These are phyloP conservation scores for Gobius niger DNA, from an alignment of 2,113 vertebrate genomes.

Conservation along the genomic window DNA sequence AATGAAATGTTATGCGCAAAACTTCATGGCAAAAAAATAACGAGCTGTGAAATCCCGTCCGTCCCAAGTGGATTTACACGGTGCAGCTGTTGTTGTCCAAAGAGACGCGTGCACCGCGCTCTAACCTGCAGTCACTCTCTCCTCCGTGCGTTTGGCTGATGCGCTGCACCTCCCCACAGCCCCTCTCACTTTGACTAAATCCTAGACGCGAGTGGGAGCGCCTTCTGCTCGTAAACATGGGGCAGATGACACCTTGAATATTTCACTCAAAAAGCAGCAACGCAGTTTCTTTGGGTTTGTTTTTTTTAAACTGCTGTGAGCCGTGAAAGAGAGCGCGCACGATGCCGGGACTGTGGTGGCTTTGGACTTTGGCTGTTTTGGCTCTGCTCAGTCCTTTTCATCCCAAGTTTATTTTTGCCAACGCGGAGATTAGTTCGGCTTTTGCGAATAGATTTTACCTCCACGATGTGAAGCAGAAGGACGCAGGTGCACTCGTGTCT, in stretches of 20 bases:
- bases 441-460: slow-evolving; percentile 38
- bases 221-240: slow-evolving; percentile 27
- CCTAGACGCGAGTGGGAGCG: slow-evolving; percentile 61
- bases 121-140: slow-evolving; percentile 56
- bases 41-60: not conserved
- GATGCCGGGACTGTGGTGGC: slow-evolving; percentile 58
- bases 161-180: slow-evolving; percentile 68
- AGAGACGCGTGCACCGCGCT: slow-evolving; percentile 38
- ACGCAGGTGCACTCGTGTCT: slow-evolving; percentile 21
- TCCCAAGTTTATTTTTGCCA: slow-evolving; percentile 46
- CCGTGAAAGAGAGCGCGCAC: slow-evolving; percentile 33
- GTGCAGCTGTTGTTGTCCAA: slow-evolving; percentile 2
- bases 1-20: not conserved
- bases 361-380: slow-evolving; percentile 55
- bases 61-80: slow-evolving; percentile 4
- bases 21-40: not conserved
- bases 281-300: not conserved
- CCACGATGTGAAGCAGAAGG: slow-evolving; percentile 25
- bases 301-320: not conserved
- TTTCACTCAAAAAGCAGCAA: slow-evolving; percentile 21
- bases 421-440: slow-evolving; percentile 63
- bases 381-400: slow-evolving; percentile 41
- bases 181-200: slow-evolving; percentile 71
- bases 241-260: slow-evolving; percentile 45
- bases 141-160: slow-evolving; percentile 59